Percentiles rank a stretch among this genome's conserved stretches.
Conservation (phyloP, 2,113 vertebrate genomes). For the Entomyzon cyanotis region DNA sequence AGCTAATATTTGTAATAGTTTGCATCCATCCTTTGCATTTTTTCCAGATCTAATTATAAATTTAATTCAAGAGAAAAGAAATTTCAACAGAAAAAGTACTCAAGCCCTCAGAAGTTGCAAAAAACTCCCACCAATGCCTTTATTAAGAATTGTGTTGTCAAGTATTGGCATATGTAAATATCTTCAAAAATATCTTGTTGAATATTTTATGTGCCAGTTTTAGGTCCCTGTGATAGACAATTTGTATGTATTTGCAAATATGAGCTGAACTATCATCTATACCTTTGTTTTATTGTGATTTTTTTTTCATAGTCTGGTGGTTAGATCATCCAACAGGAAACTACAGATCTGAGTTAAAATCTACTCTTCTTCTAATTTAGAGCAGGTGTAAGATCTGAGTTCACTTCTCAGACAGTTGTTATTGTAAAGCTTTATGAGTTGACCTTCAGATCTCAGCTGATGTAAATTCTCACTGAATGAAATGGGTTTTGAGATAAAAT, state of each 20-base stretch:
- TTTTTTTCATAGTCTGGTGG: neutral
- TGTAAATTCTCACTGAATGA: neutral
- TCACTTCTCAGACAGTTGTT: neutral
- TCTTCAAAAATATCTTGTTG: neutral
- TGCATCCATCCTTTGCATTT: neutral
- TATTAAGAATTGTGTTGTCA: neutral
- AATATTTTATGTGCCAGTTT: neutral
- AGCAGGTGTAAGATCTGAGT: neutral
- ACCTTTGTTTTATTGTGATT: neutral
- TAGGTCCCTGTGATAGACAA: neutral
- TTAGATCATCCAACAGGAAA: neutral
- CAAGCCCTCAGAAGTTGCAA: neutral
- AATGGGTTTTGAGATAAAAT: neutral
- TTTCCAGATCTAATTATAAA: neutral
- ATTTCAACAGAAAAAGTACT: neutral
- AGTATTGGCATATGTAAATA: neutral
- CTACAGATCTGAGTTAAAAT: neutral
- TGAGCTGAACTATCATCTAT: neutral
- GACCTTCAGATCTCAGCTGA: neutral
- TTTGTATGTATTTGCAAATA: neutral
- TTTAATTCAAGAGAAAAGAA: neutral
- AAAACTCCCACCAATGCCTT: rapidly evolving
- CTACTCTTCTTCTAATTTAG: neutral
- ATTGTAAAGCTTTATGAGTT: neutral
- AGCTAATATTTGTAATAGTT: neutral